Conservation (phyloP, 1,140 invertebrate genomes). For the Hyphantria cunea region DNA sequence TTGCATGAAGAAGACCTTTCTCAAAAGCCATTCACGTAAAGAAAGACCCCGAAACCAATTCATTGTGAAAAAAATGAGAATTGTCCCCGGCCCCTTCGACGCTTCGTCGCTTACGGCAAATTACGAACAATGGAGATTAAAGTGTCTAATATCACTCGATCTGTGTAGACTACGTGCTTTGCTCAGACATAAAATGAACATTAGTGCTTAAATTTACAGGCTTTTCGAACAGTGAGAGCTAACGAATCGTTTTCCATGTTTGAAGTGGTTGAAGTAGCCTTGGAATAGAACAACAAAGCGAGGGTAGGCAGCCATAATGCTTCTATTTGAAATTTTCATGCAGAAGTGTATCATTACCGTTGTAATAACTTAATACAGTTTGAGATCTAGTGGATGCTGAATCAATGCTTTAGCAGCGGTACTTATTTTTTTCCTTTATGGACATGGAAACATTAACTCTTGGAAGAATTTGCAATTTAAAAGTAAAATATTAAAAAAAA, state of each 20-base stretch:
- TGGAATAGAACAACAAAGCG: no score
- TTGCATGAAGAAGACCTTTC: neutral
- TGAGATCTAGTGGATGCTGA: no score
- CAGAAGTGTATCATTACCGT: no score
- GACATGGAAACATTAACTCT: no score
- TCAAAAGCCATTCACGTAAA: neutral
- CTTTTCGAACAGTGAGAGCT: constrained; percentile 8
- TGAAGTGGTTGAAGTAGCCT: no score
- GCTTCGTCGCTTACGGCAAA: neutral
- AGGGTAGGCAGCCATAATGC: no score
- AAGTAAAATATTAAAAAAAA: no score
- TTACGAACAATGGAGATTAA: constrained; percentile 16
- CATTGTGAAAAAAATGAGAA: neutral
- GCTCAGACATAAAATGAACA: constrained; percentile 4
- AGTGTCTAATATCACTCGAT: constrained; percentile 27
- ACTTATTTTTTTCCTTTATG: no score
- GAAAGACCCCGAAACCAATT: neutral
- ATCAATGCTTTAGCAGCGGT: no score
- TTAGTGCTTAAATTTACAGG: constrained; percentile 17
- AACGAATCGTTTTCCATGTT: neutral
- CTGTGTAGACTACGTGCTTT: constrained; percentile 12
- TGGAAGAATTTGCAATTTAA: no score
- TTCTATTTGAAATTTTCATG: no score
- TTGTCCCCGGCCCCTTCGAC: neutral
- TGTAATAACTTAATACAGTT: no score